phyloP scores from a whole-genome alignment of 2,113 vertebrate species.

The Sporophila hypoxantha region DNA sequence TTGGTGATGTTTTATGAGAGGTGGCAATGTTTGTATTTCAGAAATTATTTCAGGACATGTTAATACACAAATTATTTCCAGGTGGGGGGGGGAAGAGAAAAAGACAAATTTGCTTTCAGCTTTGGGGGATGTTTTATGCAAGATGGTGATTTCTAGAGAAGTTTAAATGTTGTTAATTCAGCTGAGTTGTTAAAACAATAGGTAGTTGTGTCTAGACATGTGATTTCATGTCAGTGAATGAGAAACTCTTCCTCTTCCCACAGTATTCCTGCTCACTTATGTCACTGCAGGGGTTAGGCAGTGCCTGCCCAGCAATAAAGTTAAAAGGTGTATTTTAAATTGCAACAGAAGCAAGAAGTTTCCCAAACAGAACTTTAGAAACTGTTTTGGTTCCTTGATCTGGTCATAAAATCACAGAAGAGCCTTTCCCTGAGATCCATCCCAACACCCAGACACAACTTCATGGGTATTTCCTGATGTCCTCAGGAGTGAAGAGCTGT shows the following conservation, averaged over 20 bases:
- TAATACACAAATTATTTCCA: not conserved
- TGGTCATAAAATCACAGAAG: not conserved
- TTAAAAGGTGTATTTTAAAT: not conserved
- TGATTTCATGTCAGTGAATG: not conserved
- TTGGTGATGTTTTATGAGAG: not conserved
- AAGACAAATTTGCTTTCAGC: not conserved
- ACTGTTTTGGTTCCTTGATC: not conserved
- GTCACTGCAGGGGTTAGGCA: not conserved
- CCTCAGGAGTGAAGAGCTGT: not conserved
- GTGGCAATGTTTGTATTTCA: not conserved
- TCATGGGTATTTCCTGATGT: not conserved
- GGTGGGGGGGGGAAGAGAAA: rapidly evolving
- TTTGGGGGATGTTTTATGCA: not conserved
- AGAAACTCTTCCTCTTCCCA: not conserved
- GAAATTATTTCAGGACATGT: not conserved
- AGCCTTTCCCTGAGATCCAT: not conserved
- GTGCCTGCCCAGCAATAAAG: not conserved
- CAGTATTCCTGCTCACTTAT: not conserved
- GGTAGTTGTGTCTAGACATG: not conserved
- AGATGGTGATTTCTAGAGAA: not conserved
- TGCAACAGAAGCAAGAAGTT: not conserved
- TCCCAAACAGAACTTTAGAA: not conserved
- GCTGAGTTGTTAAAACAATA: not conserved
- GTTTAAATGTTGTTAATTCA: not conserved
- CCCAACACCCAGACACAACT: not conserved